Evolutionary conservation across 2,888 invertebrate genomes (phyloP), one percentile per base, ranked within the genome.

Genomic region (Yponomeuta plumbellus): DNA sequence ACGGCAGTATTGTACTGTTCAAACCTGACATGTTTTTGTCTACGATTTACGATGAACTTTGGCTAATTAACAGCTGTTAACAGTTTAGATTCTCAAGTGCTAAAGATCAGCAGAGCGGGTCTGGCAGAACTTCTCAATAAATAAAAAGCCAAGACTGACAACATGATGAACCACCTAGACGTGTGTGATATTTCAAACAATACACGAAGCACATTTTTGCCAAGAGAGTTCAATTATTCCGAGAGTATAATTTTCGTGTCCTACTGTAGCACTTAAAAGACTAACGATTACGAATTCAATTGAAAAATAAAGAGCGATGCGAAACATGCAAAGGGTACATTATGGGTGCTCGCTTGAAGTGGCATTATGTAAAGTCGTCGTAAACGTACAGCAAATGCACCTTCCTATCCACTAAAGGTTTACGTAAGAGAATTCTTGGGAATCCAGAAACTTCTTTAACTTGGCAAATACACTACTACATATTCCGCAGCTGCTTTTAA

Each of bases 291-390:
- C 17, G 3, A 52, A 52, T 52, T 52, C 44, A 13, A 52, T 52
- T 52, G 44, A 52, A 52, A 52, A 52, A 17, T 1, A 52, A 17
- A 52, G 44, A 52, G 44, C 44, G 44, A 52, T 17, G 44, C 44
- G 44, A 52, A 52, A 52, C 44, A 52, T 52, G 44, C 44, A 52
- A 52, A 52, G 44, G 44, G 44, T 52, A 52, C 44, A 52, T 52
- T 52, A 52, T 52, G 44, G 44, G 17, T 52, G 17, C 2, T 3
- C 44, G 17, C 44, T 13, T 1, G 44, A 52, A 52, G 44, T 17
- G 44, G 17, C 44, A 52, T 52, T 52, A 52, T 52, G 44, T 52
- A 52, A 52, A 52, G 17, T 5, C 44, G 17, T 52, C 44, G 44
- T 52, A 52, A 52, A 52, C 44, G 44, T 17, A 52, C 44, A 13